A percentile compares a stretch with the other conserved stretches of the same genome.
phyloP scores from a whole-genome alignment of 2,113 vertebrate genomes.

The Rallus limicola region DNA sequence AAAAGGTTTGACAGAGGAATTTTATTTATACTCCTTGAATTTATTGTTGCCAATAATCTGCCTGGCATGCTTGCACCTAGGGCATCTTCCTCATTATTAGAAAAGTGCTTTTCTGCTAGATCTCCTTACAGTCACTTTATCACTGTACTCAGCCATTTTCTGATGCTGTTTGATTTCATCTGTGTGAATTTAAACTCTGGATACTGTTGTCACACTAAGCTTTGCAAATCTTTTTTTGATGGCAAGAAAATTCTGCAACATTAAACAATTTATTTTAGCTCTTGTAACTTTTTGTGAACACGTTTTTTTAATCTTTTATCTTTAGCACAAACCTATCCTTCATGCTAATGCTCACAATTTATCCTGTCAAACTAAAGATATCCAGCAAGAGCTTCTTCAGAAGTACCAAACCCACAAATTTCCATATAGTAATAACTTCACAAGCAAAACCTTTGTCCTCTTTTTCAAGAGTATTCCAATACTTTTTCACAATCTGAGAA shows the following conservation, averaged over 20 bases:
- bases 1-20: background rate
- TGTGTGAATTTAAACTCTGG: conserved; percentile 19
- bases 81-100: conserved; percentile 9
- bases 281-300: background rate
- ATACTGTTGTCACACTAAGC: background rate
- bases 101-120: conserved; percentile 19
- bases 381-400: background rate
- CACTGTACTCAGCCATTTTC: background rate
- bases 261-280: conserved; percentile 25
- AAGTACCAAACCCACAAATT: background rate
- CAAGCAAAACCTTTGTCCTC: background rate
- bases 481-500: background rate
- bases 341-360: background rate
- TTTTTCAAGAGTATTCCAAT: background rate
- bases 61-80: background rate
- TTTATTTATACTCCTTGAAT: background rate
- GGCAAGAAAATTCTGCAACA: background rate
- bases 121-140: background rate
- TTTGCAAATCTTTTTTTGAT: conserved; percentile 1
- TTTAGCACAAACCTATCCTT: background rate
- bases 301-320: background rate
- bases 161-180: background rate
- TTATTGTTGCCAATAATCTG: background rate
- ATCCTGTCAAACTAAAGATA: conserved; percentile 15
- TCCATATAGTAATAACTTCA: background rate